These are phyloP conservation scores for Sphenodon punctatus DNA, from an alignment of 2,797 vertebrate species.

Conservation along the genomic window DNA sequence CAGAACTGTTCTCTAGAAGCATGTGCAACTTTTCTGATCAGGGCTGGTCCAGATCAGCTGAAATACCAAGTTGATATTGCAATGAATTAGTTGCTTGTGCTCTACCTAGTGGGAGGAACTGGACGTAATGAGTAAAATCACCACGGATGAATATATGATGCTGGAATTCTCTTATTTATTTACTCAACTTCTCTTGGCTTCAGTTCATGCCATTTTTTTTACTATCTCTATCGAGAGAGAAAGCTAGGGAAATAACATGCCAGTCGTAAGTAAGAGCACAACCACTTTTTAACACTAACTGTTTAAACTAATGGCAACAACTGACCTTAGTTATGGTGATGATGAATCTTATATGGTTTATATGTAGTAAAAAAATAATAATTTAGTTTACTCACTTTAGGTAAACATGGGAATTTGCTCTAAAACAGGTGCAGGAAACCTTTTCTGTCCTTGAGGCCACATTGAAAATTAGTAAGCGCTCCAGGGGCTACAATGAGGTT, in stretches of 20 bases:
- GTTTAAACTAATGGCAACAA: background rate
- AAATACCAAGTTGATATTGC: background rate
- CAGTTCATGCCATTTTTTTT: background rate
- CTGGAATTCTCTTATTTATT: background rate
- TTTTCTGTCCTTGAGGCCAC: too few species aligned
- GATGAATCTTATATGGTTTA: background rate
- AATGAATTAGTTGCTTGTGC: background rate
- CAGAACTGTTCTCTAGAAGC: rapidly evolving
- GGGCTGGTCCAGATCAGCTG: background rate
- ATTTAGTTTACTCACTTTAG: too few species aligned
- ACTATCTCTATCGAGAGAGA: background rate
- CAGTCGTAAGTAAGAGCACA: too few species aligned
- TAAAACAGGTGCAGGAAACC: too few species aligned
- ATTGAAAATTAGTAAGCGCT: too few species aligned
- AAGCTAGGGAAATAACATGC: background rate
- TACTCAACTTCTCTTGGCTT: background rate
- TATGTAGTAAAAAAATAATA: constrained; percentile 26
- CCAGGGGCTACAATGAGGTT: too few species aligned
- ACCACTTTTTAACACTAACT: background rate
- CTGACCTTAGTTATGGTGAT: background rate
- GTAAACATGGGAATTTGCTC: too few species aligned
- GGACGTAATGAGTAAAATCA: background rate
- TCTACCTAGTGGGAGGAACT: background rate
- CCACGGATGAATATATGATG: background rate
- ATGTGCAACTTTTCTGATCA: background rate